Conservation (phyloP, 1,140 invertebrate species). For the Cotesia vestalis region DNA sequence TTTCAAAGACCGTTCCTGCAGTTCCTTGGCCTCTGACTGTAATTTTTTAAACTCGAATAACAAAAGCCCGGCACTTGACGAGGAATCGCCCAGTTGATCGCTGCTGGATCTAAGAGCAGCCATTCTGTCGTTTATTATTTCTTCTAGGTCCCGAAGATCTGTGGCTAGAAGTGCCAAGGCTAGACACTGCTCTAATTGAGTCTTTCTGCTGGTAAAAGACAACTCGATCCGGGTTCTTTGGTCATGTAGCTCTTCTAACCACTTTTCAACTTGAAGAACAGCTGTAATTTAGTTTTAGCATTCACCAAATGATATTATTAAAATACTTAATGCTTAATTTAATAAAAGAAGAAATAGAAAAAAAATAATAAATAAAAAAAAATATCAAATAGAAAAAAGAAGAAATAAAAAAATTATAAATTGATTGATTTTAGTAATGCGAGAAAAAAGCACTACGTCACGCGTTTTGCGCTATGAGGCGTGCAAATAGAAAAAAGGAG, state of each 20-base stretch:
- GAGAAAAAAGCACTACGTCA: too few relatives aligned
- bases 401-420: too few relatives aligned
- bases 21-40: constrained; percentile 77
- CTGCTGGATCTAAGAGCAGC: constrained; percentile 61
- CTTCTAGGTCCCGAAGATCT: constrained; percentile 76
- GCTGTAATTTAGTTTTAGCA: constrained; percentile 58
- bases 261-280: constrained; percentile 76
- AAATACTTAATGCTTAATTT: too few relatives aligned
- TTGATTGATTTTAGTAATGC: too few relatives aligned
- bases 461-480: too few relatives aligned
- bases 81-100: constrained; percentile 73
- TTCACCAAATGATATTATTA: too few relatives aligned
- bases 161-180: constrained; percentile 77
- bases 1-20: constrained; percentile 80
- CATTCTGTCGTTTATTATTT: constrained; percentile 66
- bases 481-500: too few relatives aligned
- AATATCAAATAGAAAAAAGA: too few relatives aligned
- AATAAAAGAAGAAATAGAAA: too few relatives aligned
- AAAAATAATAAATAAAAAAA: too few relatives aligned
- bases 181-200: constrained; percentile 80
- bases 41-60: constrained; percentile 77
- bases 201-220: constrained; percentile 75
- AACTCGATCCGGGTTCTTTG: constrained; percentile 77
- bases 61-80: constrained; percentile 74
- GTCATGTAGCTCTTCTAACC: constrained; percentile 82